phyloP scores from a whole-genome alignment of 2,888 invertebrate genomes.

The Drosophila histrio region DNA sequence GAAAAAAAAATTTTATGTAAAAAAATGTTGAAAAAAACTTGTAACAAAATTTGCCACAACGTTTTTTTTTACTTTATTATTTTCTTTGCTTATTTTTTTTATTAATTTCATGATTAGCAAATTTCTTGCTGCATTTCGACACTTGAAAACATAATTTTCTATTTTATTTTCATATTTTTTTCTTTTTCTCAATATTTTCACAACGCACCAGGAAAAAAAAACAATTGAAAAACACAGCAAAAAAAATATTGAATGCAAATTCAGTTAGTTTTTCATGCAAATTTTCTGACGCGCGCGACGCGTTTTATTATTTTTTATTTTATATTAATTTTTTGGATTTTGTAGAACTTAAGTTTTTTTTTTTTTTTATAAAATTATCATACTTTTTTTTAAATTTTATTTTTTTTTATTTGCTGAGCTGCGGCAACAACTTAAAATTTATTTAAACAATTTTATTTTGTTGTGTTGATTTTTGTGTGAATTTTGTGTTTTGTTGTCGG shows the following conservation, averaged over 20 bases:
- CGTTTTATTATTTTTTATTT: too few relatives aligned
- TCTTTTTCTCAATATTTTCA: slow-evolving; percentile 27
- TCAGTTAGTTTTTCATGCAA: slow-evolving; percentile 27
- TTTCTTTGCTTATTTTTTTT: neutral
- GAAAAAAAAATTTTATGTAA: slow-evolving; percentile 17
- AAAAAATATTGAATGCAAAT: slow-evolving; percentile 39
- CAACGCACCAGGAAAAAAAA: slow-evolving; percentile 42
- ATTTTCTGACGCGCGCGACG: slow-evolving; percentile 48
- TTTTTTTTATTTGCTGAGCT: slow-evolving; percentile 25
- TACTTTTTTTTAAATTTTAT: neutral
- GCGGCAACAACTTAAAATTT: slow-evolving; percentile 45
- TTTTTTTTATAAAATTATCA: slow-evolving; percentile 6
- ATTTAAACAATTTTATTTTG: neutral
- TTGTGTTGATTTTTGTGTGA: slow-evolving; percentile 19
- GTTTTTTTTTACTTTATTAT: slow-evolving; percentile 23
- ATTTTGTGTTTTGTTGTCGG: slow-evolving; percentile 20
- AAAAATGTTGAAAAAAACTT: slow-evolving; percentile 1
- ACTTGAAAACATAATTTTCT: neutral
- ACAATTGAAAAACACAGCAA: slow-evolving; percentile 35
- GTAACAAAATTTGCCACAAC: too few relatives aligned
- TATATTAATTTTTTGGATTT: slow-evolving; percentile 3
- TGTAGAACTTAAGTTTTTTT: too few relatives aligned
- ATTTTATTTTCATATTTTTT: neutral
- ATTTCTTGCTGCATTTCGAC: neutral
- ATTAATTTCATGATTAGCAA: neutral